Evolutionary conservation across 2,113 vertebrate species (phyloP).

Genomic region (Lophura nycthemera): DNA sequence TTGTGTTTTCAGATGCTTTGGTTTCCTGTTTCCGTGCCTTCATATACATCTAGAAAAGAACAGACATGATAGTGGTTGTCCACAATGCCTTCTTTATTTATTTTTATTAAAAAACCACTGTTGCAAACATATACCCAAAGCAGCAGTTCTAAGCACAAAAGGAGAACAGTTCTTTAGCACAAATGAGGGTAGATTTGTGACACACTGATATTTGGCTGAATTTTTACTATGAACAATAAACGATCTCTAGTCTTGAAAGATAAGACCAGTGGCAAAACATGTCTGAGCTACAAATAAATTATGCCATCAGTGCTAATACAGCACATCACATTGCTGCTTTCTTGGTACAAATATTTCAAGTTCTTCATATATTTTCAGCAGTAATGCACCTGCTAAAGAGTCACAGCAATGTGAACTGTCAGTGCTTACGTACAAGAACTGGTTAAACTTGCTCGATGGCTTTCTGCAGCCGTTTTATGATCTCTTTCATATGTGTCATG

Average conservation of each 20-base stretch:
- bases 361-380: background rate
- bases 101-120: background rate
- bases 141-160: background rate
- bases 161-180: background rate
- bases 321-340: background rate
- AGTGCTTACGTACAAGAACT: background rate
- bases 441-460: background rate
- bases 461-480: background rate
- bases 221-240: background rate
- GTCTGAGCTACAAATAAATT: background rate
- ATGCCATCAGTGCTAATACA: background rate
- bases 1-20: background rate
- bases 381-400: background rate
- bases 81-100: background rate
- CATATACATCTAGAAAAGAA: conserved; percentile 50
- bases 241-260: background rate
- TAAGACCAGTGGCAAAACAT: background rate
- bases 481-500: background rate
- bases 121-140: background rate
- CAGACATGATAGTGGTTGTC: background rate
- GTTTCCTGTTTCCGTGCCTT: background rate
- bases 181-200: background rate
- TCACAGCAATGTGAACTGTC: background rate
- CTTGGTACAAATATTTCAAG: background rate
- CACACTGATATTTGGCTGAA: background rate